phyloP scores from a whole-genome alignment of 2,113 vertebrate species.

The Laterallus jamaicensis region DNA sequence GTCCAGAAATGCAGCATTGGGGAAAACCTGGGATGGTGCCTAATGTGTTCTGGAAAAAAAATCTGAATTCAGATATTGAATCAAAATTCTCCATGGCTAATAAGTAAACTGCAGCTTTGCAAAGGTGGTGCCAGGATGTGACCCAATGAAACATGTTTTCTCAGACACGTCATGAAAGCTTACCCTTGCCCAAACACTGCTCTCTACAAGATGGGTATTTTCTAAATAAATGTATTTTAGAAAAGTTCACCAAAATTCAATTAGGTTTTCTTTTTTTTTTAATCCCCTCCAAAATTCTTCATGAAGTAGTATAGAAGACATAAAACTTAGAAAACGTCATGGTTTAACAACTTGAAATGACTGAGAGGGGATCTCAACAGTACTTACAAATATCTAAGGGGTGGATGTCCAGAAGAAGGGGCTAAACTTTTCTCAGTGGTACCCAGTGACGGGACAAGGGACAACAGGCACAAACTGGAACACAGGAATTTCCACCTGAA shows the following conservation, averaged over 20 bases:
- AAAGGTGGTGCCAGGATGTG: neutral
- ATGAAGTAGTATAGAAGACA: neutral
- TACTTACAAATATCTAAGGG: too few species aligned
- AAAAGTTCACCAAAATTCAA: neutral
- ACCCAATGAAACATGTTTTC: neutral
- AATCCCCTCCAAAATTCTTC: neutral
- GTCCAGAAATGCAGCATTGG: neutral
- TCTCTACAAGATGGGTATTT: neutral
- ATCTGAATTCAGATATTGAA: neutral
- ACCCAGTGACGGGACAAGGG: too few species aligned
- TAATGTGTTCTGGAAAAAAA: neutral
- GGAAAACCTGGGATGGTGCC: neutral
- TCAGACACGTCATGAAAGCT: rapidly evolving
- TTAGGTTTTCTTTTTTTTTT: neutral
- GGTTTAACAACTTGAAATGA: neutral
- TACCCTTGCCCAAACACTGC: neutral
- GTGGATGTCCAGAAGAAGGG: too few species aligned
- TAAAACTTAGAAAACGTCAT: neutral
- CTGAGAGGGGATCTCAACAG: too few species aligned
- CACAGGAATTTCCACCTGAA: too few species aligned
- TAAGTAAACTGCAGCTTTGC: neutral
- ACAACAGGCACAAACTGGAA: too few species aligned
- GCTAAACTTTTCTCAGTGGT: too few species aligned
- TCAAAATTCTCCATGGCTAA: neutral
- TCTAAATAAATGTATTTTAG: neutral